These are phyloP conservation scores for Catamblyrhynchus diadema DNA, from an alignment of 2,797 vertebrate genomes.

Conservation along the genomic window DNA sequence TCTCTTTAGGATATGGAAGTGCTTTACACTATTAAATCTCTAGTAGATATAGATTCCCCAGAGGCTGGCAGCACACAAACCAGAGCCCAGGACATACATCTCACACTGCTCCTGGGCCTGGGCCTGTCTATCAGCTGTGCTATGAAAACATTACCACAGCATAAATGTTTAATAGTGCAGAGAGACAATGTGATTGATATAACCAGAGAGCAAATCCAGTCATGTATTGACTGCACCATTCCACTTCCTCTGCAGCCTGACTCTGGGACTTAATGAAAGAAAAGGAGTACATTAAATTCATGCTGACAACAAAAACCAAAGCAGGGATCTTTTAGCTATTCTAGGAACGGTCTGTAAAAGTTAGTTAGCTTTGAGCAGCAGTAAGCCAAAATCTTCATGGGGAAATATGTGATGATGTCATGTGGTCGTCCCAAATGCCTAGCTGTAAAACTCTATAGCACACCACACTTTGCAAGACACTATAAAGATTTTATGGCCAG, in stretches of 20 bases:
- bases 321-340: not conserved
- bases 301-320: not conserved
- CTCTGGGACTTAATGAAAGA: constrained; percentile 30
- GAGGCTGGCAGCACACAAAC: not conserved
- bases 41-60: not conserved
- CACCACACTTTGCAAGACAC: not conserved
- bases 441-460: constrained; percentile 23
- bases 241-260: not conserved
- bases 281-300: constrained; percentile 35
- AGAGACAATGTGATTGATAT: constrained; percentile 22
- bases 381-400: constrained; percentile 5
- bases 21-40: not conserved
- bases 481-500: constrained; percentile 33
- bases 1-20: not conserved
- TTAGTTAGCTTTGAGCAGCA: not conserved
- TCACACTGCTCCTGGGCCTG: not conserved
- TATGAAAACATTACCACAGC: constrained; percentile 3
- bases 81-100: not conserved
- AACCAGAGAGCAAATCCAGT: constrained; percentile 49
- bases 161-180: constrained; percentile 41
- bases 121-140: not conserved
- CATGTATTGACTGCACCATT: not conserved
- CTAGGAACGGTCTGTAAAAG: not conserved
- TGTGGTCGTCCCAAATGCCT: constrained; percentile 28
- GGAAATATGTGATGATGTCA: constrained; percentile 31